Evolutionary conservation across 2,113 vertebrate species (phyloP).

Genomic region (Sclerurus mexicanus): DNA sequence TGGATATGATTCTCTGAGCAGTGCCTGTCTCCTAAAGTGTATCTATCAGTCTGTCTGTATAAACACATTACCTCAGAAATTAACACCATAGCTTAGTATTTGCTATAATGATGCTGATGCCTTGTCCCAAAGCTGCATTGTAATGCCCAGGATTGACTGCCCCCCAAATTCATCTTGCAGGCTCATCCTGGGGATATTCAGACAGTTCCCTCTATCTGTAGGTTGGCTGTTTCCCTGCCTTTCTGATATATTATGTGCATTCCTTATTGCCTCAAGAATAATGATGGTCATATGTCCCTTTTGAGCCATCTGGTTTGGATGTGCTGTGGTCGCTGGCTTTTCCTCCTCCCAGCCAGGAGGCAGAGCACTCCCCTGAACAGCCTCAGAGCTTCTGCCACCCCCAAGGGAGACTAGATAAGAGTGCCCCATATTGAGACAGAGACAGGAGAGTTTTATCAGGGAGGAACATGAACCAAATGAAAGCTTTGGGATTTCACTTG

Average conservation of each 20-base stretch:
- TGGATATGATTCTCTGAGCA: neutral
- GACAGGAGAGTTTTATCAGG: conserved; percentile 48
- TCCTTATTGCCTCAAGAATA: neutral
- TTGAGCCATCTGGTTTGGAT: neutral
- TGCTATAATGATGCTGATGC: neutral
- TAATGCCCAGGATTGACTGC: neutral
- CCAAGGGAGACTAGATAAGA: conserved; percentile 50
- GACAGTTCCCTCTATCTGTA: neutral
- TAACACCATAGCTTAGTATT: neutral
- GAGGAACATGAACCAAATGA: conserved; percentile 41
- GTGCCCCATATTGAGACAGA: conserved; percentile 31
- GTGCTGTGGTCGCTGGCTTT: neutral
- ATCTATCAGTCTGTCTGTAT: neutral
- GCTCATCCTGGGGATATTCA: neutral
- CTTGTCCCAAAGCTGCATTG: neutral
- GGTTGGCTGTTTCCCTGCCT: neutral
- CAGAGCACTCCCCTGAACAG: neutral
- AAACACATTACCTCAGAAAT: neutral
- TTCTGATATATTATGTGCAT: neutral
- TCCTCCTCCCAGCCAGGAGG: neutral
- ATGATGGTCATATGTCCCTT: neutral
- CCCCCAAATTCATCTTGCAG: neutral
- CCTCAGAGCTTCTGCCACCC: conserved; percentile 26
- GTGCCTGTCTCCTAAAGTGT: neutral
- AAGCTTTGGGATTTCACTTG: conserved; percentile 54